Percentiles rank a stretch among this genome's conserved stretches.
phyloP scores from a whole-genome alignment of 2,797 vertebrate genomes.

The Aplochiton taeniatus region DNA sequence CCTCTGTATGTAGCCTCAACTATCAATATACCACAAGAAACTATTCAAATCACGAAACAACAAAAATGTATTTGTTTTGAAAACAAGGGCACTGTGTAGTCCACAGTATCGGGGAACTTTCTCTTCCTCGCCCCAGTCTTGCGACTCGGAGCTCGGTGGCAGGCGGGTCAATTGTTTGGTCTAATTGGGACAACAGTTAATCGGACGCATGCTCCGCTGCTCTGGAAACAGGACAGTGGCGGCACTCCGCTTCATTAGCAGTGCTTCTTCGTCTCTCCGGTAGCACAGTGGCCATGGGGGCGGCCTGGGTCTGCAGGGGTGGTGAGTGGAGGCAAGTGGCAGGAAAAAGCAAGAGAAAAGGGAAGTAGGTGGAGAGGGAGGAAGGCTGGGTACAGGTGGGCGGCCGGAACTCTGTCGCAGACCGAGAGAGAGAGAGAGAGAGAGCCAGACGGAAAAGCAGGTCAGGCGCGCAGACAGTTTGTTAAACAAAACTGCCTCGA shows the following conservation, averaged over 20 bases:
- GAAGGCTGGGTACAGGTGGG: background rate
- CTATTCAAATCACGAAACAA: background rate
- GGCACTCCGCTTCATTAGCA: conserved; percentile 59
- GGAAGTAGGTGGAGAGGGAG: too few species aligned
- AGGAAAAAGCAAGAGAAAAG: too few species aligned
- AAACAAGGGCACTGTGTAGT: conserved; percentile 28
- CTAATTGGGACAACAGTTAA: conserved; percentile 72
- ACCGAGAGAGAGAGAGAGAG: too few species aligned
- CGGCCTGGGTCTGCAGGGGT: too few species aligned
- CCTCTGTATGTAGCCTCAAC: background rate
- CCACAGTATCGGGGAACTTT: background rate
- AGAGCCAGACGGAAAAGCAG: too few species aligned
- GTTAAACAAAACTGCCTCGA: too few species aligned
- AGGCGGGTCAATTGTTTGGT: conserved; percentile 63
- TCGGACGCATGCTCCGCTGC: conserved; percentile 55
- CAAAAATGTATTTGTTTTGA: conserved; percentile 31
- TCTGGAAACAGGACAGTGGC: conserved; percentile 47
- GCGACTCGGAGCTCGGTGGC: conserved; percentile 41
- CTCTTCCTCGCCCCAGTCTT: background rate
- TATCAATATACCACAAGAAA: background rate
- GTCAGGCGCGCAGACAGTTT: too few species aligned
- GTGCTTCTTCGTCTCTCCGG: conserved; percentile 19
- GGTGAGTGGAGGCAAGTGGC: too few species aligned
- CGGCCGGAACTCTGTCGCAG: too few species aligned
- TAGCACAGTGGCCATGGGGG: too few species aligned